Base-by-base conservation (phyloP, 2,888 invertebrate genomes). In the Polydrusus pterygomalis region DNA sequence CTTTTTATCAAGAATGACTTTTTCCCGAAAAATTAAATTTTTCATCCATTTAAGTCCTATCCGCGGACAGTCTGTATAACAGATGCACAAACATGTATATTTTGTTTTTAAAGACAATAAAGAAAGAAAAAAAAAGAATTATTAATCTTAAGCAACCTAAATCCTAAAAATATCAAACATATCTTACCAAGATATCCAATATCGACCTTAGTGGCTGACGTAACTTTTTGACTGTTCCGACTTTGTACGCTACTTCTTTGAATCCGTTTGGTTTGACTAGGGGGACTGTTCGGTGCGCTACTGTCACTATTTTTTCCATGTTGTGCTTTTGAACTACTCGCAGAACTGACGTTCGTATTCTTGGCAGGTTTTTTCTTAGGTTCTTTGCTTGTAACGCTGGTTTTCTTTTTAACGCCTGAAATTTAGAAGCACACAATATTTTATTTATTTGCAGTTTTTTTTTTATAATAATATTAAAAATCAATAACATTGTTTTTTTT, bases 101-200 rank as follows among this genome's bases (percentile, higher is more conserved):
- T n/a, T n/a, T n/a, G n/a, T n/a, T n/a, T n/a, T n/a, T n/a, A n/a
- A n/a, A n/a, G n/a, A n/a, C n/a, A n/a, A n/a, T n/a, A n/a, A n/a
- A n/a, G n/a, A n/a, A n/a, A n/a, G n/a, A n/a, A n/a, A n/a, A n/a
- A n/a, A n/a, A n/a, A n/a, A n/a, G n/a, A n/a, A n/a, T n/a, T n/a
- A n/a, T n/a, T n/a, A n/a, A n/a, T n/a, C n/a, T n/a, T n/a, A n/a
- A n/a, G n/a, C n/a, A n/a, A n/a, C n/a, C n/a, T n/a, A n/a, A n/a
- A n/a, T n/a, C n/a, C n/a, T n/a, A n/a, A 15, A 3, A 45, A 30
- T 30, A 30, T 7, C 15, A 54, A 54, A 20, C n/a, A 58, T 60
- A 38, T 93, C 40, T 94, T 86, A n/a, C 92, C 92, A 25, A 93
- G 85, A 77, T 91, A 89, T 8, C 89, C 87, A 3, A 88, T 83